Evolutionary conservation across 2,888 invertebrate species (phyloP).

Genomic region (Sinelater perroti): DNA sequence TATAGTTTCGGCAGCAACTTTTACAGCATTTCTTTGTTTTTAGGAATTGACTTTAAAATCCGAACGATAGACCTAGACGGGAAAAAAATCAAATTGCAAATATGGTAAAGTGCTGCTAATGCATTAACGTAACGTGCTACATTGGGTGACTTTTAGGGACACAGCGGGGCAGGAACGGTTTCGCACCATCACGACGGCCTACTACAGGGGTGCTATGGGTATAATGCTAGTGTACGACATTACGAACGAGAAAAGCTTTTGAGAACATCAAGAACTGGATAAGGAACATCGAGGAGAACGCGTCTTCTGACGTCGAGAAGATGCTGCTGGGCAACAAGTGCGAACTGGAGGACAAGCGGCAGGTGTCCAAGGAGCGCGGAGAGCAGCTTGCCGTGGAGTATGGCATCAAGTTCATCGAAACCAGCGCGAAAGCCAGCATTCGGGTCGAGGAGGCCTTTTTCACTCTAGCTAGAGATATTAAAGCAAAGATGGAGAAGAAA

Average conservation of each 20-base stretch:
- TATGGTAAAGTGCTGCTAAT: conserved; percentile 81
- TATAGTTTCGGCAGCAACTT: neutral
- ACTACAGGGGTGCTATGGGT: conserved; percentile 99
- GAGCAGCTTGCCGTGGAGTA: conserved; percentile 98
- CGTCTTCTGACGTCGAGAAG: conserved; percentile 97
- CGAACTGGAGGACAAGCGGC: conserved; percentile 94
- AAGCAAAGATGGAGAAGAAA: conserved; percentile 98
- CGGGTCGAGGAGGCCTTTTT: conserved; percentile 99
- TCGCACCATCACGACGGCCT: conserved; percentile 99
- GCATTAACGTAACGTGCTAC: neutral
- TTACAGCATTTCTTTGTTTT: conserved; percentile 52
- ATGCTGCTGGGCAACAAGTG: conserved; percentile 99
- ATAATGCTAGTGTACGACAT: conserved; percentile 99
- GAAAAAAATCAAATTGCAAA: conserved; percentile 98
- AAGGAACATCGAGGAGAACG: conserved; percentile 98
- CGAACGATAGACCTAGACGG: conserved; percentile 98
- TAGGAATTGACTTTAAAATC: conserved; percentile 99
- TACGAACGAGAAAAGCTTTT: conserved; percentile 98
- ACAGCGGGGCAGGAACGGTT: conserved; percentile 99
- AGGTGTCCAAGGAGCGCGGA: conserved; percentile 94
- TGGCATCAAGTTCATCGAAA: conserved; percentile 99
- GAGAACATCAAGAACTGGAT: conserved; percentile 99
- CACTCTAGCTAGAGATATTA: conserved; percentile 96
- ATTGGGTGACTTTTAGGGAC: conserved; percentile 73
- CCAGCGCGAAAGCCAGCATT: conserved; percentile 96